Evolutionary conservation across 2,888 invertebrate genomes (phyloP).

Genomic region (Tetragonisca angustula): DNA sequence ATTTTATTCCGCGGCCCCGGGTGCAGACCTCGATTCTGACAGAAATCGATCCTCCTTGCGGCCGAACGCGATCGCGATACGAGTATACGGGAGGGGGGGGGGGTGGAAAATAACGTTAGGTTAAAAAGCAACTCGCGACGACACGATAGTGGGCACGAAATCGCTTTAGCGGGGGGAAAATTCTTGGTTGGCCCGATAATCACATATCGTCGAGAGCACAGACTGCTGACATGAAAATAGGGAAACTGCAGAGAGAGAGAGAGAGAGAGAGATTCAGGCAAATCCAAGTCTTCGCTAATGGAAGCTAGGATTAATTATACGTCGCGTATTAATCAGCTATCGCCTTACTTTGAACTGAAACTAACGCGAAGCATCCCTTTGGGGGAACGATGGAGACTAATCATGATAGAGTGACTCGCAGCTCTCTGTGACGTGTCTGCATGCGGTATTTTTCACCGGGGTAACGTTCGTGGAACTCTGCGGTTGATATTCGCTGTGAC

Average conservation of each 20-base stretch:
- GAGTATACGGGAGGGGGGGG: too few relatives aligned
- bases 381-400: slow-evolving; percentile 64
- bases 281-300: slow-evolving; percentile 56
- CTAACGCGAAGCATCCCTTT: slow-evolving; percentile 64
- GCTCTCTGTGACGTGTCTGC: slow-evolving; percentile 53
- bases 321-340: slow-evolving; percentile 69
- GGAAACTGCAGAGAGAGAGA: too few relatives aligned
- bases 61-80: slow-evolving; percentile 19
- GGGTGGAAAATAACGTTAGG: slow-evolving; percentile 18
- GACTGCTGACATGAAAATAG: background rate
- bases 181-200: background rate
- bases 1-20: slow-evolving; percentile 28
- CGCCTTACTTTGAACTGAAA: slow-evolving; percentile 68
- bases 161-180: slow-evolving; percentile 4
- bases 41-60: slow-evolving; percentile 26
- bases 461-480: slow-evolving; percentile 7
- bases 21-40: slow-evolving; percentile 7
- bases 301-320: slow-evolving; percentile 64
- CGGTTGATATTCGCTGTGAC: background rate
- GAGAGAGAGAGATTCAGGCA: background rate
- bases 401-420: slow-evolving; percentile 70
- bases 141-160: slow-evolving; percentile 1
- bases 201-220: background rate
- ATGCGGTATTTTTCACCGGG: slow-evolving; percentile 40
- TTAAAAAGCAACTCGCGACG: slow-evolving; percentile 7